Evolutionary conservation across 2,797 vertebrate genomes (phyloP), one percentile per base, ranked within the genome.

Genomic region (Chelmon rostratus): DNA sequence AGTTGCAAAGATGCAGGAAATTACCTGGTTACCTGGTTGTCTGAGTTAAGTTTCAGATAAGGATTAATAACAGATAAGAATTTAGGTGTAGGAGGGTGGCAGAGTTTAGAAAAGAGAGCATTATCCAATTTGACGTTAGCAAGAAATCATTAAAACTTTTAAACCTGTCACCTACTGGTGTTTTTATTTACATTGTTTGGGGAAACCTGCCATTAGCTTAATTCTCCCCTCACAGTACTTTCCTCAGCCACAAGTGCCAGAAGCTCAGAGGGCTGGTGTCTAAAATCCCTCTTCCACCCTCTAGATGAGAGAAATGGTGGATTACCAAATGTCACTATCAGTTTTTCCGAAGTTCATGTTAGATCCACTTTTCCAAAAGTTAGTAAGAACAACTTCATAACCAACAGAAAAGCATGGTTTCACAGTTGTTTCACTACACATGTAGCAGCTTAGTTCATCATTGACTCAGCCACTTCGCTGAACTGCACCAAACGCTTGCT

Each of bases 401-500:
- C 1, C 3, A 65, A 37, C 5, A 59, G 69, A 77, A 33, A 10
- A 53, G 4, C 12, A 13, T 0, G 52, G 52, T 49, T 61, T 53
- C 19, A 46, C 15, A 61, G 16, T 53, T 73, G 47, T 71, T 82
- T 77, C 63, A 31, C 37, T 74, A 66, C 46, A 56, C 61, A 52
- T 8, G 44, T 68, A 49, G 68, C 69, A 66, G 74, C 69, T 83
- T 50, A 53, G 71, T 74, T 76, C 57, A 77, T 85, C 57, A 64
- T 16, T 59, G 80, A 81, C 61, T 81, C 76, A 72, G 53, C 58
- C 65, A 61, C 68, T 79, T 62, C 57, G 31, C 67, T 49, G 47
- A 89, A 78, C 75, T 78, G 67, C 78, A 72, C 68, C 42, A 3
- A 52, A 73, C 16, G 25, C 33, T 80, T 61, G 68, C 77, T 81